phyloP scores from a whole-genome alignment of 2,888 invertebrate species.

The Leucoma salicis region DNA sequence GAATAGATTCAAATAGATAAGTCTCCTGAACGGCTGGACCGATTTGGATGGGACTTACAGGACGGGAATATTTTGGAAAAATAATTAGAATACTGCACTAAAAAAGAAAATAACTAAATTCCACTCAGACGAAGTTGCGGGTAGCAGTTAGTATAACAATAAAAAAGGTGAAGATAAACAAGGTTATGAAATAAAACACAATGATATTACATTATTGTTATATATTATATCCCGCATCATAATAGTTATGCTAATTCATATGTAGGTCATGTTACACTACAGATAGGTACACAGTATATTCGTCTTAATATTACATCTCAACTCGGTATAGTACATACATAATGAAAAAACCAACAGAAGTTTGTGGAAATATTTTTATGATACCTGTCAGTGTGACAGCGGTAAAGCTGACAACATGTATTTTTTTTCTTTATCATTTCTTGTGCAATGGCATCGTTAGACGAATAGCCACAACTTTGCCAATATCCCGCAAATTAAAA shows the following conservation, averaged over 20 bases:
- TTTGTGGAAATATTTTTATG: constrained; percentile 7
- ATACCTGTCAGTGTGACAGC: neutral
- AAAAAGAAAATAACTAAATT: too few species aligned
- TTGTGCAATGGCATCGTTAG: too few species aligned
- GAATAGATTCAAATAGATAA: too few species aligned
- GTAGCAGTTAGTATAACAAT: too few species aligned
- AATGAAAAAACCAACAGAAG: constrained; percentile 12
- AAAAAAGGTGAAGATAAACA: too few species aligned
- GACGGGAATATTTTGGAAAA: too few species aligned
- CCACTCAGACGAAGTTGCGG: too few species aligned
- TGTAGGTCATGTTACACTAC: constrained; percentile 43
- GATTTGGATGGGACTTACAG: too few species aligned
- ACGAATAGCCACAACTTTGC: too few species aligned
- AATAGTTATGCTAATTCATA: constrained; percentile 61
- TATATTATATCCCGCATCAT: constrained; percentile 51
- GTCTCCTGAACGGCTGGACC: too few species aligned
- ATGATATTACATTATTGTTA: constrained; percentile 48
- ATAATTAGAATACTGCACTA: too few species aligned
- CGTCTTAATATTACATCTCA: constrained; percentile 37
- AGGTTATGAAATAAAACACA: constrained; percentile 50
- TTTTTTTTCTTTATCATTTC: neutral
- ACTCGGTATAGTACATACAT: constrained; percentile 20
- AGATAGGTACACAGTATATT: constrained; percentile 70
- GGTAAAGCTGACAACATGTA: neutral
- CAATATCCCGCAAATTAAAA: too few species aligned